phyloP scores from a whole-genome alignment of 1,140 invertebrate species.

The Antheraea mylitta region DNA sequence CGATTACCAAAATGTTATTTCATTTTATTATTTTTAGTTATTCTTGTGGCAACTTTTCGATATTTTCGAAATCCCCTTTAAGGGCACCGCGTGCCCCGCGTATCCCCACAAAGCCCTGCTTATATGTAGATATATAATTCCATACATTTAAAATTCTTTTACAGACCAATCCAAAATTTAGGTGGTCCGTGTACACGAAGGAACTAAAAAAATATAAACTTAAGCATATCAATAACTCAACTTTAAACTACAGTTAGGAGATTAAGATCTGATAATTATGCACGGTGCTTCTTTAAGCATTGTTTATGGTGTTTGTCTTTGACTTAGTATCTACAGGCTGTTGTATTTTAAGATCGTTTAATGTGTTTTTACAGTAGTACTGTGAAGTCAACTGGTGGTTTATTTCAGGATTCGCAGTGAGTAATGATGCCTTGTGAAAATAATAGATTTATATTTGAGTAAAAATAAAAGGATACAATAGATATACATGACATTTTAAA shows the following conservation, averaged over 20 bases:
- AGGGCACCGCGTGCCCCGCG: no score
- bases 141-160: no score
- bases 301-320: conserved; percentile 52
- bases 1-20: no score
- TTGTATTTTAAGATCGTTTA: conserved; percentile 53
- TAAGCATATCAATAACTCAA: conserved; percentile 33
- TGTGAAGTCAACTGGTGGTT: neutral
- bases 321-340: conserved; percentile 37
- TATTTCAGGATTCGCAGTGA: neutral
- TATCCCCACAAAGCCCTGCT: no score
- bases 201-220: neutral
- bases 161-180: neutral
- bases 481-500: no score
- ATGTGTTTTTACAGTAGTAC: conserved; percentile 61
- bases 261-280: conserved; percentile 59
- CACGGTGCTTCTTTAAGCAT: conserved; percentile 38
- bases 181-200: neutral
- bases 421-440: neutral
- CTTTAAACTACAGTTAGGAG: conserved; percentile 38
- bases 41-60: no score
- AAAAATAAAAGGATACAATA: no score
- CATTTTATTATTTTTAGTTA: no score
- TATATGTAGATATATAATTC: no score
- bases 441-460: no score
- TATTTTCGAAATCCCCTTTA: no score